Conservation (phyloP, 35 echinoderm and acorn worm species). For the Heliocidaris tuberculata region DNA sequence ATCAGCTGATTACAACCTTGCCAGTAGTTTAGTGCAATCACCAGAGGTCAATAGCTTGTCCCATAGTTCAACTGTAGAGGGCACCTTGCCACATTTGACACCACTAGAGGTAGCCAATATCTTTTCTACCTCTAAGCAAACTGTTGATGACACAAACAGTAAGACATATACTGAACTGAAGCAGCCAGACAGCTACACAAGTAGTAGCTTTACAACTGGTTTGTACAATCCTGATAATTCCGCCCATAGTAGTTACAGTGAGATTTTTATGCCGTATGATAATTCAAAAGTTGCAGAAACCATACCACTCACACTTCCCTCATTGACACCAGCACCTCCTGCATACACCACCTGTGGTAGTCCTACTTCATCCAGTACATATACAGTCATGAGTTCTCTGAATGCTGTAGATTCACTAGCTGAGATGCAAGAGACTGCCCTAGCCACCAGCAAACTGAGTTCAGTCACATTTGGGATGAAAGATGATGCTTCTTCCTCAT, state of each 20-base stretch:
- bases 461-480: slow-evolving; percentile 55
- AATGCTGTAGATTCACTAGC: slow-evolving; percentile 72
- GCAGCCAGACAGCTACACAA: slow-evolving; percentile 50
- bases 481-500: slow-evolving; percentile 28
- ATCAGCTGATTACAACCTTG: slow-evolving; percentile 49
- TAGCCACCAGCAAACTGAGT: slow-evolving; percentile 83
- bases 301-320: slow-evolving; percentile 32
- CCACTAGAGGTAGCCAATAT: slow-evolving; percentile 35
- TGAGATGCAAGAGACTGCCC: slow-evolving; percentile 76
- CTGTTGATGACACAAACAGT: background rate
- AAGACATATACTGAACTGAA: slow-evolving; percentile 76
- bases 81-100: slow-evolving; percentile 38
- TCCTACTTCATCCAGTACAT: slow-evolving; percentile 45
- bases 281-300: slow-evolving; percentile 21
- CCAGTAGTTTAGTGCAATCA: slow-evolving; percentile 54
- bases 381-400: slow-evolving; percentile 61
- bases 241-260: slow-evolving; percentile 48
- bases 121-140: slow-evolving; percentile 19
- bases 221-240: slow-evolving; percentile 46
- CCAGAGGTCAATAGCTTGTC: slow-evolving; percentile 41
- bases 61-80: slow-evolving; percentile 30
- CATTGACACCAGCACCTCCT: background rate
- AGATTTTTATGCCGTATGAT: slow-evolving; percentile 41
- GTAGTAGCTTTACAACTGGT: slow-evolving; percentile 37
- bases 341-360: slow-evolving; percentile 53